Percentiles rank a stretch among this genome's conserved stretches.
Evolutionary conservation across 2,888 invertebrate species (phyloP).

Genomic region (Ganaspis brasiliensis): DNA sequence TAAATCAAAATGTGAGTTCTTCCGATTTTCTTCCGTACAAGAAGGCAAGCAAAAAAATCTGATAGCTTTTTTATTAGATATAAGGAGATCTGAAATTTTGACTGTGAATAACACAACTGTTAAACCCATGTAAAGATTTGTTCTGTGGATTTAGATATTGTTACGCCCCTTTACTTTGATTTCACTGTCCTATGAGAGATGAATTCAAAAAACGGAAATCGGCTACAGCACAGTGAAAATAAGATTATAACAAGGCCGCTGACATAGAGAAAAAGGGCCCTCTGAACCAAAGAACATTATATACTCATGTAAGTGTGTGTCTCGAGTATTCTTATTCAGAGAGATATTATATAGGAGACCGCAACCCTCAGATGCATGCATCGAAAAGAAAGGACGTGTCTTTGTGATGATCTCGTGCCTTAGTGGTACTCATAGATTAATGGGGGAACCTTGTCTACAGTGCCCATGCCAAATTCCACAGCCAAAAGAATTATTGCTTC

Average conservation of each 20-base stretch:
- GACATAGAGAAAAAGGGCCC: not conserved
- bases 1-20: too few relatives aligned
- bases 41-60: too few relatives aligned
- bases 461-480: not conserved
- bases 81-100: too few relatives aligned
- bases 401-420: constrained; percentile 39
- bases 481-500: constrained; percentile 35
- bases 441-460: not conserved
- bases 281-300: constrained; percentile 11
- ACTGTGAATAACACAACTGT: too few relatives aligned
- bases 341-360: constrained; percentile 21
- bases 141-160: not conserved
- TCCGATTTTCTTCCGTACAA: too few relatives aligned
- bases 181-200: not conserved
- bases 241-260: constrained; percentile 6
- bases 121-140: not conserved
- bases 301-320: constrained; percentile 2
- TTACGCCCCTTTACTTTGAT: constrained; percentile 16
- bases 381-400: constrained; percentile 18
- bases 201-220: constrained; percentile 1
- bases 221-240: constrained; percentile 14
- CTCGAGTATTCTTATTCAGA: constrained; percentile 16
- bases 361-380: constrained; percentile 2
- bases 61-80: too few relatives aligned
- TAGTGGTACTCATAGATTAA: constrained; percentile 29